Conservation (phyloP, 64 coral and sea anemone species). For the Anthopleura sola region DNA sequence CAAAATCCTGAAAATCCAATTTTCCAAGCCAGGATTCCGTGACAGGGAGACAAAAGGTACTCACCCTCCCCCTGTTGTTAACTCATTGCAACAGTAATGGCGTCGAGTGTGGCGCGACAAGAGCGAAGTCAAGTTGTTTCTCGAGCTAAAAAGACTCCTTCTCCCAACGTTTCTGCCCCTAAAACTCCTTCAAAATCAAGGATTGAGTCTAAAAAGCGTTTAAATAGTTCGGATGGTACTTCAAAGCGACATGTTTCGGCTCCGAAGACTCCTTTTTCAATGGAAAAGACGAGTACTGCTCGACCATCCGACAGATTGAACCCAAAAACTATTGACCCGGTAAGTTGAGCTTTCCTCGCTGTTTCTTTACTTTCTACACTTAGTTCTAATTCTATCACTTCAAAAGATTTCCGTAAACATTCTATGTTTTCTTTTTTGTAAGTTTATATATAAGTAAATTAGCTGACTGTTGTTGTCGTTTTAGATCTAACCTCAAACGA, state of each 20-base stretch:
- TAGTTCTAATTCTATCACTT: background rate
- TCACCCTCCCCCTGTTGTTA: background rate
- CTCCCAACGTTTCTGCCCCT: slow-evolving; percentile 33
- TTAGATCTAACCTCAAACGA: background rate
- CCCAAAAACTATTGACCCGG: slow-evolving; percentile 92
- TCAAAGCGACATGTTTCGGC: slow-evolving; percentile 56
- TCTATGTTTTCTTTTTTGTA: background rate
- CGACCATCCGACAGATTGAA: slow-evolving; percentile 91
- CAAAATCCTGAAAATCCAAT: too few relatives aligned
- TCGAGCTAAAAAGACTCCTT: slow-evolving; percentile 57
- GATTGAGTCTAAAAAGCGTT: slow-evolving; percentile 55
- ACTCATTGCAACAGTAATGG: slow-evolving; percentile 13
- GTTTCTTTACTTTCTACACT: background rate
- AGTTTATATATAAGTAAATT: background rate
- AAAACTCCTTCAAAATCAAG: slow-evolving; percentile 33
- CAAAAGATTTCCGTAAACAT: too few relatives aligned
- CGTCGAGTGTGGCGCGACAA: slow-evolving; percentile 21
- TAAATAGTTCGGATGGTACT: slow-evolving; percentile 66
- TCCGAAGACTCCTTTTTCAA: slow-evolving; percentile 24
- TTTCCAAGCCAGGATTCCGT: background rate
- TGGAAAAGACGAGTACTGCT: slow-evolving; percentile 28
- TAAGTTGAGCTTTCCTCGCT: slow-evolving; percentile 28
- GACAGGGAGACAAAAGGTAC: background rate
- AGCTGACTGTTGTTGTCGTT: background rate
- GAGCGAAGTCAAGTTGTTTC: slow-evolving; percentile 55